A percentile compares a stretch with the other conserved stretches of the same genome.
Conservation (phyloP, 2,113 vertebrate genomes). For the Phyllopteryx taeniolatus region DNA sequence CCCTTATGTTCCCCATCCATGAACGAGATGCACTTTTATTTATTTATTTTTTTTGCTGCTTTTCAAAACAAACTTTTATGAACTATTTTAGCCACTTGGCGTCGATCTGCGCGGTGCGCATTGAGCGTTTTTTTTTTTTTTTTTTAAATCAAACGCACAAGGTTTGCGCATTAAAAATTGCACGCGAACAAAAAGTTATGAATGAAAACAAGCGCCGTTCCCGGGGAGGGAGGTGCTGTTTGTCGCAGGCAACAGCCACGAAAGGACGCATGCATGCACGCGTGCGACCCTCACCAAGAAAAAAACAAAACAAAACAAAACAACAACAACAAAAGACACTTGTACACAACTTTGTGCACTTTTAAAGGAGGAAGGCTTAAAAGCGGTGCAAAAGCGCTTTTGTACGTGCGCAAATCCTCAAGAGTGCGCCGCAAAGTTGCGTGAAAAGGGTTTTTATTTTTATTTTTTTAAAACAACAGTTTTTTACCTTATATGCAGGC, state of each 20-base stretch:
- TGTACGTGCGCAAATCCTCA: neutral
- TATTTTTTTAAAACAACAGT: no score
- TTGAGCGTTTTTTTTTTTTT: no score
- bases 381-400: neutral
- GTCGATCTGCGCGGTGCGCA: neutral
- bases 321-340: neutral
- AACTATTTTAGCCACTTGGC: neutral
- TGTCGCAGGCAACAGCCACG: conserved; percentile 36
- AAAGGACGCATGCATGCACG: conserved; percentile 34
- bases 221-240: conserved; percentile 58
- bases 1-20: neutral
- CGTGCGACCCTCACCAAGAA: conserved; percentile 20
- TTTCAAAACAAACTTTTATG: neutral
- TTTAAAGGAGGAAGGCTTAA: neutral
- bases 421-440: neutral
- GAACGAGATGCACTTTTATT: neutral
- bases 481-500: conserved; percentile 72
- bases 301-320: neutral
- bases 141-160: conserved; percentile 17
- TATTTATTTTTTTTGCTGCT: neutral
- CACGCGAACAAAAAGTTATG: conserved; percentile 78
- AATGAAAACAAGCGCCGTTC: conserved; percentile 83
- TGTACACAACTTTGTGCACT: neutral
- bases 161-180: conserved; percentile 39
- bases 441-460: neutral